phyloP scores from a whole-genome alignment of 2,888 invertebrate genomes.

The Punctoribates punctum region DNA sequence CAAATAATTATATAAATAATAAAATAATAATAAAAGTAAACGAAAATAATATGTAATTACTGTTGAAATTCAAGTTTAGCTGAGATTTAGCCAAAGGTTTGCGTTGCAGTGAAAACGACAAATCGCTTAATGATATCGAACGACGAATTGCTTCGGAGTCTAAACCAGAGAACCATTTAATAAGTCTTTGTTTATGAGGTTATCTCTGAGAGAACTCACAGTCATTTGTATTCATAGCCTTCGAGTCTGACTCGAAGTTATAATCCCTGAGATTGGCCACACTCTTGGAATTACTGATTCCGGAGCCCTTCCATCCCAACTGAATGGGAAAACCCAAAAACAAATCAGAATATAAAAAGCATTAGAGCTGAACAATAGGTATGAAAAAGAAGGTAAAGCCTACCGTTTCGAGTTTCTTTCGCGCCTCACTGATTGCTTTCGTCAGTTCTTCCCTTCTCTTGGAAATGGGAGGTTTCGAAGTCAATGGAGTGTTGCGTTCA shows the following conservation, averaged over 20 bases:
- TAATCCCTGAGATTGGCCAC: conserved; percentile 57
- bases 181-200: too few species aligned
- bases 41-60: conserved; percentile 8
- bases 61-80: conserved; percentile 6
- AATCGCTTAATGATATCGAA: conserved; percentile 44
- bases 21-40: too few species aligned
- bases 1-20: neutral
- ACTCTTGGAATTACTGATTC: conserved; percentile 77
- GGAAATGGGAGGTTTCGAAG: conserved; percentile 42
- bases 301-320: conserved; percentile 71
- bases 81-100: conserved; percentile 25
- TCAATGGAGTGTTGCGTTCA: conserved; percentile 14
- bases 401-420: conserved; percentile 79
- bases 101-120: conserved; percentile 36
- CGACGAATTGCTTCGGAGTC: conserved; percentile 39
- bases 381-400: conserved; percentile 55
- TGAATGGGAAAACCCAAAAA: conserved; percentile 52
- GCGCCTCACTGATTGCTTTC: conserved; percentile 75
- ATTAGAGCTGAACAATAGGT: conserved; percentile 7
- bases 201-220: neutral
- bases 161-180: neutral
- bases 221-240: neutral
- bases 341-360: neutral
- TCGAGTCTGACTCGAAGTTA: neutral
- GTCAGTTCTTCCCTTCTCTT: conserved; percentile 68